phyloP scores from a whole-genome alignment of 2,888 invertebrate species.

The Aphrophora alni region DNA sequence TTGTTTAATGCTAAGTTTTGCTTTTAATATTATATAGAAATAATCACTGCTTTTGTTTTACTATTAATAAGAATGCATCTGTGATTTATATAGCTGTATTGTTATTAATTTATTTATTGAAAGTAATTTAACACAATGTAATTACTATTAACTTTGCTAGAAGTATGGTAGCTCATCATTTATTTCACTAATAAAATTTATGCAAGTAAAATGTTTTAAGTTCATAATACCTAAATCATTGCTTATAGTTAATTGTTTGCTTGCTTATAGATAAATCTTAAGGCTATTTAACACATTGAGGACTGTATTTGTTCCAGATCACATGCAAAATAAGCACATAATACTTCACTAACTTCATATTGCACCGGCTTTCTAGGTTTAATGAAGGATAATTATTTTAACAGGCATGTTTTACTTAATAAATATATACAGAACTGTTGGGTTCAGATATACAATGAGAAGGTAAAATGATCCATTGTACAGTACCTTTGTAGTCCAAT shows the following conservation, averaged over 20 bases:
- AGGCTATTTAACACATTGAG: too few relatives aligned
- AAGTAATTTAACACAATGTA: not conserved
- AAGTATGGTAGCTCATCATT: not conserved
- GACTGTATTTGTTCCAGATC: too few relatives aligned
- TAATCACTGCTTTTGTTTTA: not conserved
- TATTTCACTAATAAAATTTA: not conserved
- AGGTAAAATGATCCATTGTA: too few relatives aligned
- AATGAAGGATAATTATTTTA: too few relatives aligned
- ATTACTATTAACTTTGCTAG: not conserved
- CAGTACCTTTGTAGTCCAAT: too few relatives aligned
- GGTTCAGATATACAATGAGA: too few relatives aligned
- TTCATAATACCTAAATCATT: not conserved
- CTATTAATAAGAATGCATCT: not conserved
- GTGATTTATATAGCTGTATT: not conserved
- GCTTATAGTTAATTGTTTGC: not conserved
- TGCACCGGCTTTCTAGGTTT: too few relatives aligned
- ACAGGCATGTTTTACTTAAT: too few relatives aligned
- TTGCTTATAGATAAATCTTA: too few relatives aligned
- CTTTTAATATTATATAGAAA: not conserved
- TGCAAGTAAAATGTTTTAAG: not conserved
- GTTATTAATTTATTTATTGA: not conserved
- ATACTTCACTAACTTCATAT: too few relatives aligned
- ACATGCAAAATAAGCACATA: too few relatives aligned
- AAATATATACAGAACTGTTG: too few relatives aligned
- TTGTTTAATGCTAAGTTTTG: not conserved